Percentiles rank a stretch among this genome's conserved stretches.
These are phyloP conservation scores for Saccopteryx bilineata DNA, from an alignment of 2,113 vertebrate species.

Conservation along the genomic window DNA sequence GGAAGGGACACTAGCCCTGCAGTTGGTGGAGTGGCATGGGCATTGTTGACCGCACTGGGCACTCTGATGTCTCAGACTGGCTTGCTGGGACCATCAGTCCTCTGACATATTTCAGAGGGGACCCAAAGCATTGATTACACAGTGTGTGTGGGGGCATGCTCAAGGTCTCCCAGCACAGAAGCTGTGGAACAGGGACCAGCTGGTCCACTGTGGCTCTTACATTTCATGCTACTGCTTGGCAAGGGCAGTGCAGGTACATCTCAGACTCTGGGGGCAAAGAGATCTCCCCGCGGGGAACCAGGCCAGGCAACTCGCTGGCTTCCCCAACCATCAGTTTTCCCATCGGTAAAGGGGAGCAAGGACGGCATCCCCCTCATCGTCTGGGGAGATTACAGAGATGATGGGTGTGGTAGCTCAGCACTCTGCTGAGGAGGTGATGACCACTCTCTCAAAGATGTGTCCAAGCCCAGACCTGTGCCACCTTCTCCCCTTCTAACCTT, in stretches of 20 bases:
- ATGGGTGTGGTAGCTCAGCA: fast-evolving
- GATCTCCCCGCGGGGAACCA: neutral
- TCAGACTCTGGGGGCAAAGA: neutral
- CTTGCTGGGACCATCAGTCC: neutral
- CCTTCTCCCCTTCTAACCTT: neutral
- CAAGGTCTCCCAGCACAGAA: neutral
- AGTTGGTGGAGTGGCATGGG: neutral
- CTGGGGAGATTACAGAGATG: neutral
- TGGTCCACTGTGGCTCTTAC: too few relatives aligned
- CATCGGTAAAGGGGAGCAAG: neutral
- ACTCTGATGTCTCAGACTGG: neutral
- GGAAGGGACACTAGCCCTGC: neutral
- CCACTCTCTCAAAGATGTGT: neutral
- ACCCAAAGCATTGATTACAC: neutral
- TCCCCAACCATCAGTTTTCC: neutral
- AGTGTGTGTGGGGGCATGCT: neutral
- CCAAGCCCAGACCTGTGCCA: neutral
- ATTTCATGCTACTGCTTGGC: neutral
- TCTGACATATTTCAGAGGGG: fast-evolving
- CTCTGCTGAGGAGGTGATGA: neutral
- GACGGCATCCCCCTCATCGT: neutral
- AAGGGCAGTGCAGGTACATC: neutral
- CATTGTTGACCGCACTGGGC: neutral
- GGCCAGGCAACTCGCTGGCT: neutral
- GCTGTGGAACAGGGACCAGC: neutral